Conservation (phyloP, 2,888 invertebrate genomes). For the Dynastes maya region DNA sequence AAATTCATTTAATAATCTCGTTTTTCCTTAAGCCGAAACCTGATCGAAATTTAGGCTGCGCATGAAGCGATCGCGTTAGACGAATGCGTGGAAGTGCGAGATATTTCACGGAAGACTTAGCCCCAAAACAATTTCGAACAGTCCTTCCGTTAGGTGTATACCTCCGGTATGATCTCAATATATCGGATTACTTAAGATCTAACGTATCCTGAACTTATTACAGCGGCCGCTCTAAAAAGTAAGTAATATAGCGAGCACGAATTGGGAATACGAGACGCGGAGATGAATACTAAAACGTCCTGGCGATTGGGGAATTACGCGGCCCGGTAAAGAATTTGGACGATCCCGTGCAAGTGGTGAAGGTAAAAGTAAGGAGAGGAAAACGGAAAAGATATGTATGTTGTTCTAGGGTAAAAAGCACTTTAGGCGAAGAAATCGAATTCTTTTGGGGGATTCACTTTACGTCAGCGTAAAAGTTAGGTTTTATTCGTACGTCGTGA, state of each 20-base stretch:
- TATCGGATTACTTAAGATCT: conserved; percentile 1
- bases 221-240: background rate
- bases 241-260: background rate
- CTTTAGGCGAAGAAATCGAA: background rate
- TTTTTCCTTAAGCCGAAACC: background rate
- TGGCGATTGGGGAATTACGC: background rate
- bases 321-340: background rate
- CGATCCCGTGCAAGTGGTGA: background rate
- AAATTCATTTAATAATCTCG: background rate
- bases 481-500: background rate
- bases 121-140: conserved; percentile 6
- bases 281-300: conserved; percentile 3
- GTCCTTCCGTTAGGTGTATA: background rate
- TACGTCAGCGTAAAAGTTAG: background rate
- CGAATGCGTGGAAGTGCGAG: no score
- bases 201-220: background rate
- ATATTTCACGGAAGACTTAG: conserved; percentile 1
- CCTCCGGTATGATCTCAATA: no score
- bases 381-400: conserved; percentile 12
- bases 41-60: no score
- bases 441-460: background rate
- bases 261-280: background rate
- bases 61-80: no score
- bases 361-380: no score
- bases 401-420: conserved; percentile 15